Base-by-base conservation (phyloP, 2,113 vertebrate species). In the Archilochus colubris region DNA sequence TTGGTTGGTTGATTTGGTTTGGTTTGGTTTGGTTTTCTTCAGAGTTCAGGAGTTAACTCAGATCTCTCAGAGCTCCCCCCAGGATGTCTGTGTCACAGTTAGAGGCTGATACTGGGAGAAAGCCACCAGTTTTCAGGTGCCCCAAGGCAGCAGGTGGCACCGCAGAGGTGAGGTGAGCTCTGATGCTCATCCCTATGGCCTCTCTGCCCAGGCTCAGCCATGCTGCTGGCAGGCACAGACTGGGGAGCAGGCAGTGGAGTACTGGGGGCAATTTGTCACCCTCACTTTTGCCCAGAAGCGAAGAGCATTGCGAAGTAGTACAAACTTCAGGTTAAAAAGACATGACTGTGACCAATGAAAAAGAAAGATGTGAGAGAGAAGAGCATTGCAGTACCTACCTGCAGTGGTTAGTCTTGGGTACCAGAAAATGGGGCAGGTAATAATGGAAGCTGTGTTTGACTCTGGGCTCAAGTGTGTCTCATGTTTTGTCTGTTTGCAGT, bases 101-200 rank as follows among this genome's bases (percentile, higher is more conserved):
- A 46, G 51, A 55, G 22, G 30, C 21, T 48, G 38, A 43, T 44
- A 44, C n/a, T 74, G 51, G 54, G 22, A 83, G 57, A 31, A 33
- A 70, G 25, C 6, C 19, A 19, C 11, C 0, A 2, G 3, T 4
- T 33, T 67, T 69, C 50, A 69, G 17, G 4, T 40, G 16, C 2
- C 0, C 14, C 55, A 70, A 66, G 13, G 33, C 27, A 54, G 50
- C 1, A 0, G 12, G 24, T 79, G 0, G 0, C 62, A 55, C 18
- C n/a, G n/a, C 1, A 1, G 38, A 64, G 23, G 27, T 23, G 25
- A 63, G 16, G 21, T 36, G 27, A 19, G 11, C 17, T 25, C 14
- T 0, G 1, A 6, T 38, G 48, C 22, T 40, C 16, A 7, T 6
- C 62, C 6, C 11, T 31, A 28, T 8, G 33, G 3, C 27, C 23